Base-by-base conservation (phyloP, 2,888 invertebrate species). In the Pterostichus niger region DNA sequence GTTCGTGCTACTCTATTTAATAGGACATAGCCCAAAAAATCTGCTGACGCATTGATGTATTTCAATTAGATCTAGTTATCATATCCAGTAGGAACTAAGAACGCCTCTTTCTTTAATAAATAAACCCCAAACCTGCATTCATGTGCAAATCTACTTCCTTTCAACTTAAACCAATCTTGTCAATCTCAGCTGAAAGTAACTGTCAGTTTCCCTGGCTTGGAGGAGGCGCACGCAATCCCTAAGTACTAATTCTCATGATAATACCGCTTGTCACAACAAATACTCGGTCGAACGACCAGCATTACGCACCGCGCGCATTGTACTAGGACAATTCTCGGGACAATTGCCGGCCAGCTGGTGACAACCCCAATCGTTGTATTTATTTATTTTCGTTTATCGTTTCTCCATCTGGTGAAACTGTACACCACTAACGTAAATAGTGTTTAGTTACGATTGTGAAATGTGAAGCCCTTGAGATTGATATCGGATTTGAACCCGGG, bases 331-430 rank as follows among this genome's bases (percentile, higher is more conserved):
- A 56, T 40, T 7, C 17, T 6, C 9, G 40, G 40, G 5, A 40
- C 7, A 40, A 40, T 40, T 9, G 40, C 10, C 5, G 17, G 56
- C 15, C 56, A 56, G 56, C 56, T 56, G 56, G 56, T 56, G 56
- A 56, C 56, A 56, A 56, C 56, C 24, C 13, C 24, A 56, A 13
- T 49, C 5, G 4, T 49, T 9, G 52, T 56, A 56, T 56, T 56
- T 56, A 56, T 56, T 56, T 56, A 56, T 56, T 56, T 56, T 15
- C 56, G 56, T 56, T 56, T 56, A 56, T 56, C 56, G 56, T 56
- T 56, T 24, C 56, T 56, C n/a, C 56, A 56, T 56, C 56, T 56
- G 56, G 15, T 56, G 56, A 56, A 56, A 56, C 13, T 6, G 56
- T 56, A 56, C 56, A 56, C 56, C 56, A 56, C 6, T 3, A 15